Conservation (phyloP, 1,140 invertebrate species). For the Diploscapter pachys region DNA sequence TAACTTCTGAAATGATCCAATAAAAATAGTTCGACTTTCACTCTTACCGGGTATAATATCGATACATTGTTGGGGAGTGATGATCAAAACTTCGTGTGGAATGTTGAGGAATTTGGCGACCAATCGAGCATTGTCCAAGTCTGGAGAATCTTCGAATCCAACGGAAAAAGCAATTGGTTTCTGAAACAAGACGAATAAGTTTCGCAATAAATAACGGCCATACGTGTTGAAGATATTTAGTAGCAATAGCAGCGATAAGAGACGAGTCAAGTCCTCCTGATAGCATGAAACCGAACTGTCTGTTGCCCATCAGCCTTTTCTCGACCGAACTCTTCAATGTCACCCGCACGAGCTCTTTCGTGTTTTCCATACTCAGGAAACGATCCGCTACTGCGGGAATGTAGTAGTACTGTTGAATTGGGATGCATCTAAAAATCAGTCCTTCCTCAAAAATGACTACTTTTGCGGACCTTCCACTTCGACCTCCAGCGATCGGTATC, state of each 20-base stretch:
- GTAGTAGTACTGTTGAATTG: conserved; percentile 46
- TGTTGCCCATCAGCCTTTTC: conserved; percentile 56
- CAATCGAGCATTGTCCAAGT: conserved; percentile 50
- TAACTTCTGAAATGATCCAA: conserved; percentile 47
- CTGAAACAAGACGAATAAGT: not conserved
- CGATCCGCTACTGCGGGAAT: conserved; percentile 44
- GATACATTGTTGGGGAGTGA: conserved; percentile 54
- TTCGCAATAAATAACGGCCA: not conserved
- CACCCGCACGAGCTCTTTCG: conserved; percentile 45
- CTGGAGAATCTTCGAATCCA: conserved; percentile 57
- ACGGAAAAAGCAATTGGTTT: conserved; percentile 57
- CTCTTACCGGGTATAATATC: conserved; percentile 51
- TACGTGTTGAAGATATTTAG: conserved; percentile 38
- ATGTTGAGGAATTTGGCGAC: conserved; percentile 53
- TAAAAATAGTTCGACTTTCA: not conserved
- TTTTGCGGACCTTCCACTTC: not conserved
- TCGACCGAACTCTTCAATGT: conserved; percentile 49
- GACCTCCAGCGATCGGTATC: conserved; percentile 35
- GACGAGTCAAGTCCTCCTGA: conserved; percentile 58
- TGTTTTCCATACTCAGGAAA: conserved; percentile 39
- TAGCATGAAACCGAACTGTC: conserved; percentile 59
- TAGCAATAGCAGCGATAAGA: conserved; percentile 52
- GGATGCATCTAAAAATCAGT: not conserved
- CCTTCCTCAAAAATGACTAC: too few species aligned
- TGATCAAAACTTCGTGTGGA: conserved; percentile 51